Conservation (phyloP, 2,888 invertebrate species). For the Arctia plantaginis region DNA sequence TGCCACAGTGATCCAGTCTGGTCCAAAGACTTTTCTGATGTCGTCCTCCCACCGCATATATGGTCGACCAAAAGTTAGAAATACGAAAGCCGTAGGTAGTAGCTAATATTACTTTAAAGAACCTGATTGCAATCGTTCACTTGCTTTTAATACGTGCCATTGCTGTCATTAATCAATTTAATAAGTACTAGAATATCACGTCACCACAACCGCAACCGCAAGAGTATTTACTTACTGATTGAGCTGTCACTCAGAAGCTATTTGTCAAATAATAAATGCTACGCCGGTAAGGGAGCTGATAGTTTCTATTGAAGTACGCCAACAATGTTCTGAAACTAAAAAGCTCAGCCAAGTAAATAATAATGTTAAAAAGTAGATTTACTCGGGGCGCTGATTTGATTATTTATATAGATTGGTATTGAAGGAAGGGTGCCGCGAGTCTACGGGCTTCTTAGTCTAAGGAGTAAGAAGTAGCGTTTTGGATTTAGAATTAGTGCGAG, state of each 20-base stretch:
- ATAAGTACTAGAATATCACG: neutral
- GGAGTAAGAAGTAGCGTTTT: constrained; percentile 40
- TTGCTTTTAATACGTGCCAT: neutral
- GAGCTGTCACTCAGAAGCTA: neutral
- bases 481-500: neutral
- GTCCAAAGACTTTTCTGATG: too few species aligned
- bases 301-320: neutral
- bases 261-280: neutral
- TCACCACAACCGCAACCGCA: neutral
- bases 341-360: constrained; percentile 41
- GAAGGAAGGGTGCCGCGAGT: constrained; percentile 60
- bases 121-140: neutral
- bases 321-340: constrained; percentile 17
- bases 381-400: constrained; percentile 59
- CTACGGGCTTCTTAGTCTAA: constrained; percentile 28
- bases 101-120: neutral
- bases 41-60: too few species aligned
- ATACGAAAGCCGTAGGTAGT: too few species aligned
- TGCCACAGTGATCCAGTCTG: too few species aligned
- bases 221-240: neutral
- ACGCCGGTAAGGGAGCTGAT: neutral
- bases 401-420: constrained; percentile 76
- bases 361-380: constrained; percentile 61
- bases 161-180: neutral
- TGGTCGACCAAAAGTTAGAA: too few species aligned